Conservation (phyloP, 2,797 vertebrate genomes). For the Coccyzus lansbergi region DNA sequence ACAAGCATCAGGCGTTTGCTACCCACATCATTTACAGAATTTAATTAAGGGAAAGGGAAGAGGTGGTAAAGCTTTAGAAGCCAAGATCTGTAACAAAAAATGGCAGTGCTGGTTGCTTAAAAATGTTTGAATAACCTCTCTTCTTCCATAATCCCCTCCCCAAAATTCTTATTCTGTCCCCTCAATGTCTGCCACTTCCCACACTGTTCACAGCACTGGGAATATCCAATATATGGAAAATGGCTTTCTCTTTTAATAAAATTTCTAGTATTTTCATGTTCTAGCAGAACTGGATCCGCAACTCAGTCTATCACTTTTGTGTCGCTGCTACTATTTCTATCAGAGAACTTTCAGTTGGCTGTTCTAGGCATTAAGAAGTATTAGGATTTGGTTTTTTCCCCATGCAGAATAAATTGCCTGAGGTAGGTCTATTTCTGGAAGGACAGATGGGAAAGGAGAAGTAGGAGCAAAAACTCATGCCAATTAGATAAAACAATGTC, state of each 20-base stretch:
- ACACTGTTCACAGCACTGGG: neutral
- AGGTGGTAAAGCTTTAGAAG: neutral
- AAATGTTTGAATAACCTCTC: neutral
- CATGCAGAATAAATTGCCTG: neutral
- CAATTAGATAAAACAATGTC: neutral
- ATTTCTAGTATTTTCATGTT: neutral
- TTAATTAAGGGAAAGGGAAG: slow-evolving; percentile 1
- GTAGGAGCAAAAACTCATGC: neutral
- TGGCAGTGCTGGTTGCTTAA: neutral
- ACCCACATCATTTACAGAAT: neutral
- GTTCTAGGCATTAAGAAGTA: neutral
- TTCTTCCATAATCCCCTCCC: neutral
- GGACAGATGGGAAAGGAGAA: neutral
- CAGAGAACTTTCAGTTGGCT: neutral
- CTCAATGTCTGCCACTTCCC: slow-evolving; percentile 47
- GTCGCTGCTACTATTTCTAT: neutral
- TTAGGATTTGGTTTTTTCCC: neutral
- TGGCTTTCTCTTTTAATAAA: neutral
- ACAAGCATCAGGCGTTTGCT: neutral
- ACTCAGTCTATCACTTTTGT: neutral
- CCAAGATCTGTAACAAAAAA: neutral
- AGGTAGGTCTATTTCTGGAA: neutral
- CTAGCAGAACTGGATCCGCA: neutral
- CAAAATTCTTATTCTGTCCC: neutral
- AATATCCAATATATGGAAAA: neutral